Percentiles rank a stretch among this genome's conserved stretches.
Evolutionary conservation across 2,888 invertebrate genomes (phyloP).

Genomic region (Epicampocera succincta): DNA sequence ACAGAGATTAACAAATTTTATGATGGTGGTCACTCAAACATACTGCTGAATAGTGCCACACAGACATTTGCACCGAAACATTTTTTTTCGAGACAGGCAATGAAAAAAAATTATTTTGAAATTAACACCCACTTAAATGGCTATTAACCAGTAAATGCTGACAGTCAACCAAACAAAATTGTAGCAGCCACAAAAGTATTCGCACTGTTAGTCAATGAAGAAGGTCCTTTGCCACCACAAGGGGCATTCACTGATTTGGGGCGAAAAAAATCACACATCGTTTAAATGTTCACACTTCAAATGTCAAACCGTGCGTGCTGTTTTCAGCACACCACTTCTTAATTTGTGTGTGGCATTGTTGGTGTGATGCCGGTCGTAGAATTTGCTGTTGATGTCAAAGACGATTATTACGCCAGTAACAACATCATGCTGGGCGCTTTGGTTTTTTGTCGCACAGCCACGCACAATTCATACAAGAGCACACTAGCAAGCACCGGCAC

Average conservation of each 20-base stretch:
- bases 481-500: too few species aligned
- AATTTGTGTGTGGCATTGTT: conserved; percentile 47
- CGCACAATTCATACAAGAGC: not conserved
- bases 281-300: conserved; percentile 71
- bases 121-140: conserved; percentile 73
- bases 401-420: conserved; percentile 58
- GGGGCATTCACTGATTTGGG: conserved; percentile 48
- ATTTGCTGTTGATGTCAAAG: conserved; percentile 64
- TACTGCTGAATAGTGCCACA: conserved; percentile 7
- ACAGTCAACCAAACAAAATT: conserved; percentile 47
- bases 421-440: conserved; percentile 49
- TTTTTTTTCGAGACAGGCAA: not conserved
- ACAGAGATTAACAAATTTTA: conserved; percentile 56
- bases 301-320: conserved; percentile 67
- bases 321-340: conserved; percentile 37
- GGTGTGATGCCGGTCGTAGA: conserved; percentile 22
- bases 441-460: conserved; percentile 10
- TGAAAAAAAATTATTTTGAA: conserved; percentile 48
- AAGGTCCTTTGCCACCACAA: conserved; percentile 49
- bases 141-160: conserved; percentile 70
- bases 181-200: conserved; percentile 36
- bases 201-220: conserved; percentile 33
- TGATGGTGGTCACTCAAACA: conserved; percentile 59
- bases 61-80: not conserved
- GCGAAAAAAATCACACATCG: conserved; percentile 63